Evolutionary conservation across 2,888 invertebrate genomes (phyloP), one percentile per base, ranked within the genome.

Genomic region (Sinodicranocentrus sp.): DNA sequence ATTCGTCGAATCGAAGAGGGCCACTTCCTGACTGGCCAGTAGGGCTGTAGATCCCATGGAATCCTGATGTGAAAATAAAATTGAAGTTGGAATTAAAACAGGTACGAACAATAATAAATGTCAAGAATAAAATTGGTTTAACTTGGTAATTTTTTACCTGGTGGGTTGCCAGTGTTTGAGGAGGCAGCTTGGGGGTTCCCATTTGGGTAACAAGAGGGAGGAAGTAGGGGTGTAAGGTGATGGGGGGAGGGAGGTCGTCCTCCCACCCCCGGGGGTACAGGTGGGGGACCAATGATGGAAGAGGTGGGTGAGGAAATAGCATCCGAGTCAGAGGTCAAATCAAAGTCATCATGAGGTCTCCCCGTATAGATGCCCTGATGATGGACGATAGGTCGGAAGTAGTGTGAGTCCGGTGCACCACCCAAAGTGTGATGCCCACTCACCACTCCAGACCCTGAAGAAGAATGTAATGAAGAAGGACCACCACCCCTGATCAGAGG

Each of bases 311-410:
- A 87, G 71, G 88, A 87, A 57, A 87, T 86, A 65, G 84, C 88
- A 88, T 88, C 88, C 84, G 88, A 88, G 84, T 88, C 88, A 19
- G 87, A 87, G 80, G 88, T 87, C 80, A 88, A 72, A 78, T 88
- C 88, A 85, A 88, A 87, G 82, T 88, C 88, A 84, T 88, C 88
- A 82, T 87, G 87, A 65, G 85, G 84, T 82, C 87, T 78, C 23
- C 87, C 87, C 8, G 84, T 82, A 75, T 85, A 86, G 80, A 86
- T 84, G 23, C 85, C 86, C 23, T 83, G 88, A 84, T 86, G 88
- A 84, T 87, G 87, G 44, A 82, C 84, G 70, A 88, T 88, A 72
- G 88, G 88, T 73, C 88, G 85, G 79, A 88, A 88, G 79, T 87
- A 88, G 61, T 88, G 88, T 82, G 75, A 86, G 80, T 82, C 85